Base-by-base conservation (phyloP, 2,113 vertebrate species). In the Myiozetetes cayanensis region DNA sequence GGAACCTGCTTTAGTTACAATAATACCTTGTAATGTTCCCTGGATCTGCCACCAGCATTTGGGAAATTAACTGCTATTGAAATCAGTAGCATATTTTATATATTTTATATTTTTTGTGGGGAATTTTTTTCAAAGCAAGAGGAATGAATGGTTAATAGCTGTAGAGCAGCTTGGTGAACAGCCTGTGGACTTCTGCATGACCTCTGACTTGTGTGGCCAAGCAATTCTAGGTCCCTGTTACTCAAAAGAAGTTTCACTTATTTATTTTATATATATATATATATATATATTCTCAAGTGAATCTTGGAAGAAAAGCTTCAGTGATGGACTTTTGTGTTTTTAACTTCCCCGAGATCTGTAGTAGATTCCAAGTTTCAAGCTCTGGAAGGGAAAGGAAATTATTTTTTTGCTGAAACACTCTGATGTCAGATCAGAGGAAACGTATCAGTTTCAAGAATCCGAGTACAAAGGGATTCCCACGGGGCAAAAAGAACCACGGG, bases 361-460 rank as follows among this genome's bases (percentile, higher is more conserved):
- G 61, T 49, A 88, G 65, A 91, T 92, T 88, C 85, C 79, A 92
- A 90, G 84, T 94, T 94, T 85, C 83, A 77, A 52, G 75, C 77
- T 74, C 43, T 77, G 93, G 89, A 72, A 94, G 41, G 63, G 94
- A 96, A 83, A 82, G 77, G 74, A 76, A 96, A 84, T 90, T 84
- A 87, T 93, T 92, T 52, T 52, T 94, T 75, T 94, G 44, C 56
- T 74, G 61, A 65, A 93, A 65, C 47, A 35, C 92, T 96, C 94
- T 95, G 90, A 89, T 95, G 92, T 90, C 85, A 90, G 95, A 95
- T 91, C 86, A 93, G 89, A 96, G 75, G 87, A 72, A 93, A 79
- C 1, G 5, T 74, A 95, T 85, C 88, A 59, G 85, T 90, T 95
- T 94, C 91, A 86, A 77, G 86, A 56, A 86, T 56, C 71, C 24